Percentiles rank a stretch among this genome's conserved stretches.
These are phyloP conservation scores for Acrocephalus kingi DNA, from an alignment of 2,113 vertebrate genomes.

Conservation along the genomic window DNA sequence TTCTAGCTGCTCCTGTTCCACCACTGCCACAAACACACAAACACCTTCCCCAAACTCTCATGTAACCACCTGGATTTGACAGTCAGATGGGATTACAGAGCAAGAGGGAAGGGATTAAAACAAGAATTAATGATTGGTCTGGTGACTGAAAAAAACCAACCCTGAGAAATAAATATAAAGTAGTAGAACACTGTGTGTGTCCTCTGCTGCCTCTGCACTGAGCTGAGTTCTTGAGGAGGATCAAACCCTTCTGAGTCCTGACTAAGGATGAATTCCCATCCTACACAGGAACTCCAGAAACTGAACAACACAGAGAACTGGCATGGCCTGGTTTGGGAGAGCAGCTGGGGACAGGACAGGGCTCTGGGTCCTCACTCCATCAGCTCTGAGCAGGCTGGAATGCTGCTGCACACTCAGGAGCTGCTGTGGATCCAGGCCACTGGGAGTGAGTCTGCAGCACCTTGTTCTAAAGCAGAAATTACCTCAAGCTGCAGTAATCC, in stretches of 20 bases:
- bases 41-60: background rate
- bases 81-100: background rate
- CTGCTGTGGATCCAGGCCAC: background rate
- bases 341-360: background rate
- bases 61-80: background rate
- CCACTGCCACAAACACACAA: background rate
- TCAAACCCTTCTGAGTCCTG: background rate
- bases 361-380: background rate
- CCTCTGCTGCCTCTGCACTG: background rate
- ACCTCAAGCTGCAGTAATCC: slow-evolving; percentile 50
- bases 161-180: background rate
- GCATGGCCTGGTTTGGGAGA: background rate
- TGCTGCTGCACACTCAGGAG: background rate
- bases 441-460: background rate
- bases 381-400: background rate
- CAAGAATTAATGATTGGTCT: background rate
- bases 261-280: background rate
- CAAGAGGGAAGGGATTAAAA: background rate
- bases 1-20: background rate
- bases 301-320: background rate
- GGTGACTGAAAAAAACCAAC: background rate
- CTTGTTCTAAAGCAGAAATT: slow-evolving; percentile 35
- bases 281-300: background rate
- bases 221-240: background rate
- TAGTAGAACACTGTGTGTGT: background rate